Evolutionary conservation across 2,888 invertebrate genomes (phyloP), one percentile per base, ranked within the genome.

Genomic region (Drosophila rellima): DNA sequence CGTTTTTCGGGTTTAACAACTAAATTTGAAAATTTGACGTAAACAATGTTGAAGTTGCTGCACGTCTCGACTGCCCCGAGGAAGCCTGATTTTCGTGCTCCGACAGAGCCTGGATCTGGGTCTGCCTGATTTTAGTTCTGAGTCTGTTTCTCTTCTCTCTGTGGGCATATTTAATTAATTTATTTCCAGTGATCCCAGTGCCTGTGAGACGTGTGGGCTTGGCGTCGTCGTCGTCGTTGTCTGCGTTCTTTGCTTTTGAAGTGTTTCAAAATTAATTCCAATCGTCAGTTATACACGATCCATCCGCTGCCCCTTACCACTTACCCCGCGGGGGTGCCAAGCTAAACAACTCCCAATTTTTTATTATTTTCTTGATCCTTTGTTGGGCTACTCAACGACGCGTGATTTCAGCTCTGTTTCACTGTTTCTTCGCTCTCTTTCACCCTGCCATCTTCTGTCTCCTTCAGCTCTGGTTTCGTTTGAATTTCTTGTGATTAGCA

Each of bases 191-290:
- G 67, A 81, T 72, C 77, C 66, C 80, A 71, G 74, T 68, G 79
- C 69, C 72, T 59, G 55, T 56, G 63, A 74, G 74, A 56, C 67
- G 76, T 69, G 76, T 76, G 74, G 72, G 29, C 48, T 60, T 70
- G 79, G 73, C 77, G 73, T 79, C 80, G n/a, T 26, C 26, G 61
- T 56, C 26, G 64, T 56, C 72, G 59, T 61, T 70, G 61, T 72
- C 69, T 70, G 62, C 33, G 44, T 72, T 75, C 79, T 75, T 78
- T 74, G 70, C 50, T 70, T 77, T 87, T 88, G 87, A 90, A 89
- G 89, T 90, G 90, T 90, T 89, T 90, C 85, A 74, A 82, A 88
- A 89, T 89, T 89, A 90, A 90, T 90, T 90, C 86, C 71, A 77
- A 86, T 80, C 85, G 87, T 87, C 90, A 88, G 87, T 64, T 63